Evolutionary conservation across 1,140 invertebrate genomes (phyloP).

Genomic region (Phocides pigmalion): DNA sequence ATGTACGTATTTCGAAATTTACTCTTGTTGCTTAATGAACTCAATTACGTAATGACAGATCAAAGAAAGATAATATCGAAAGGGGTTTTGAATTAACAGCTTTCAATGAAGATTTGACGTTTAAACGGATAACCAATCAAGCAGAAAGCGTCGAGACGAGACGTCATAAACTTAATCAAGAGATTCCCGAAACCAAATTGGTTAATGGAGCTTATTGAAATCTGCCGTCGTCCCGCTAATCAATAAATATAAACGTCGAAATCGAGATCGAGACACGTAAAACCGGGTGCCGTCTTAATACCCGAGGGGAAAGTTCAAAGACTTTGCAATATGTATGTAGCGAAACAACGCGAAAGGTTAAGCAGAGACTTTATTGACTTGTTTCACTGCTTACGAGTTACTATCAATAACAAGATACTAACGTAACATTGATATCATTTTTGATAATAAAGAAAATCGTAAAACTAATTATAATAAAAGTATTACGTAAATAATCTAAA

Average conservation of each 20-base stretch:
- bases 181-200: conserved; percentile 63
- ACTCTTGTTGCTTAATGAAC: background rate
- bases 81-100: conserved; percentile 21
- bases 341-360: conserved; percentile 51
- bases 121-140: conserved; percentile 47
- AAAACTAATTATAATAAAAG: too few species aligned
- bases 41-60: background rate
- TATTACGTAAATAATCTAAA: too few species aligned
- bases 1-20: background rate
- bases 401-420: background rate
- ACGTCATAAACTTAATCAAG: conserved; percentile 56
- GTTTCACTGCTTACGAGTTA: background rate
- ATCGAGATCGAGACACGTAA: conserved; percentile 65
- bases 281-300: conserved; percentile 54
- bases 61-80: conserved; percentile 6
- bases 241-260: conserved; percentile 75
- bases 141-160: conserved; percentile 37
- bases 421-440: background rate
- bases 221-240: conserved; percentile 61
- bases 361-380: conserved; percentile 20
- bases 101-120: conserved; percentile 37
- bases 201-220: conserved; percentile 76
- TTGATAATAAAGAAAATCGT: too few species aligned
- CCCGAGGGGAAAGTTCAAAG: conserved; percentile 69
- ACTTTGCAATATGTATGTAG: conserved; percentile 61